Conservation (phyloP, 2,113 vertebrate genomes). For the Zosterops borbonicus region DNA sequence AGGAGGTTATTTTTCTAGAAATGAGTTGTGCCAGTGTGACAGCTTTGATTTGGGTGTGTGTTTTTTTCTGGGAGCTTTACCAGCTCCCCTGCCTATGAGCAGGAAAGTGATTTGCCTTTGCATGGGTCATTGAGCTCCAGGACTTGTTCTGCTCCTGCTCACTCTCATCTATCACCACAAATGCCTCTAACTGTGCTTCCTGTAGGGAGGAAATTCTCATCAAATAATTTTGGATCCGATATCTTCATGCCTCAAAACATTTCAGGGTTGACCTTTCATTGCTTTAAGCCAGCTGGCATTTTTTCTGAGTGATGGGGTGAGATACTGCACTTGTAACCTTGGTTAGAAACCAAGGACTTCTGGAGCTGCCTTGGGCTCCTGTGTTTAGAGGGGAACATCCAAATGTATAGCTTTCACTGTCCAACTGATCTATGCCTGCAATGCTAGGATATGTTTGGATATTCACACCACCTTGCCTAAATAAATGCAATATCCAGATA, state of each 20-base stretch:
- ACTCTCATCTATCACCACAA: slow-evolving; percentile 2
- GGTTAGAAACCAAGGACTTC: not conserved
- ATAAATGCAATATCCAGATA: not conserved
- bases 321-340: not conserved
- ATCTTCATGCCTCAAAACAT: slow-evolving; percentile 12
- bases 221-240: slow-evolving; percentile 12
- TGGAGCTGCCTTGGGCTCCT: not conserved
- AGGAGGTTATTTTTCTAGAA: not conserved
- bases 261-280: not conserved
- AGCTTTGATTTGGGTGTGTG: not conserved
- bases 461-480: not conserved
- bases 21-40: not conserved
- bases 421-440: not conserved
- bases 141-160: slow-evolving; percentile 26
- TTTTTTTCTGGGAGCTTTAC: not conserved
- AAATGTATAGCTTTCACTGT: not conserved
- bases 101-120: slow-evolving; percentile 4
- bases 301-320: not conserved
- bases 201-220: slow-evolving; percentile 46
- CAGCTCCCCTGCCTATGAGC: not conserved
- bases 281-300: not conserved
- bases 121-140: not conserved
- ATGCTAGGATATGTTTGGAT: not conserved
- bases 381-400: not conserved
- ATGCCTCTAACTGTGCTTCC: slow-evolving; percentile 24